Conservation (phyloP, 2,888 invertebrate genomes). For the Malacosoma neustria region DNA sequence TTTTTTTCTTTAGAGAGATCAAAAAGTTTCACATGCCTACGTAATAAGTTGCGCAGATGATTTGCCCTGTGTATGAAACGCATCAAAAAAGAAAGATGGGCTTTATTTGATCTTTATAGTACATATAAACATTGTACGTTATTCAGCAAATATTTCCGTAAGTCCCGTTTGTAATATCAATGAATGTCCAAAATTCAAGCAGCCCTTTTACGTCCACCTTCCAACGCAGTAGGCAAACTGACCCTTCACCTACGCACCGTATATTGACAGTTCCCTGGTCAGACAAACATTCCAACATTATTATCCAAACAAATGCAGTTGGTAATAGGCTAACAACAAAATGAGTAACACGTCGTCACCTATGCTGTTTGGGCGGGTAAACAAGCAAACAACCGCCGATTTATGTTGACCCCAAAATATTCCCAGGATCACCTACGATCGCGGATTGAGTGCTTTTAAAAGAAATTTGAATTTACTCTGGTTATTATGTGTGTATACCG, state of each 20-base stretch:
- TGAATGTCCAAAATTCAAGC: background rate
- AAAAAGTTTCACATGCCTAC: too few species aligned
- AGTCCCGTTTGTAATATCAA: background rate
- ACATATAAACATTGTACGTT: too few species aligned
- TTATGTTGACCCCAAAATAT: slow-evolving; percentile 39
- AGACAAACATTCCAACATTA: slow-evolving; percentile 18
- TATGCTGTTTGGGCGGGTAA: slow-evolving; percentile 43
- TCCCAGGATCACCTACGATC: slow-evolving; percentile 34
- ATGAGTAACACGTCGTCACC: slow-evolving; percentile 52
- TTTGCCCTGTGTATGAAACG: too few species aligned
- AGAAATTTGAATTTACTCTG: too few species aligned
- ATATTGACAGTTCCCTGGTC: slow-evolving; percentile 40
- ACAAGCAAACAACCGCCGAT: slow-evolving; percentile 28
- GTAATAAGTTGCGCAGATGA: too few species aligned
- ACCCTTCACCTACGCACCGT: slow-evolving; percentile 34
- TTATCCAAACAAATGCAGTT: slow-evolving; percentile 31
- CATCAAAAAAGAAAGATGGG: too few species aligned
- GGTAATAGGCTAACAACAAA: slow-evolving; percentile 31
- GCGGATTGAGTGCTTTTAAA: background rate
- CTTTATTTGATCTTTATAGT: too few species aligned
- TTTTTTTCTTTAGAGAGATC: too few species aligned
- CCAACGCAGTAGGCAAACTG: slow-evolving; percentile 19
- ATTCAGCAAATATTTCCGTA: too few species aligned
- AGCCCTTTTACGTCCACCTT: background rate
- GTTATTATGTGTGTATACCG: too few species aligned